Base-by-base conservation (phyloP, 2,113 vertebrate species). In the Fregata magnificens region DNA sequence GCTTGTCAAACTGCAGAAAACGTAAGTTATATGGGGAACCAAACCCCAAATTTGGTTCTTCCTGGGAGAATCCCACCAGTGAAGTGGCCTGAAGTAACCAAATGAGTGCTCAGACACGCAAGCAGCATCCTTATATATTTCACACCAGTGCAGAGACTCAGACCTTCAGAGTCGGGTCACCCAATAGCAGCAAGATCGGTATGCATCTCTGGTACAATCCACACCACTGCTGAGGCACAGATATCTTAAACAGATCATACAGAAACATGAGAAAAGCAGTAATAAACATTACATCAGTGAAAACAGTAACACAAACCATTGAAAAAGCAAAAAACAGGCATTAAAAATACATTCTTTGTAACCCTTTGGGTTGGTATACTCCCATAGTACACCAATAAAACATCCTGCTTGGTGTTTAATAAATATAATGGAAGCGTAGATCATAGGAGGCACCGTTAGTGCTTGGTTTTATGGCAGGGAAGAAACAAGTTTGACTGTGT, bases 21-120 rank as follows among this genome's bases (percentile, higher is more conserved):
- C 52, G 2, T 12, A 28, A 50, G 7, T 67, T 72, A 4, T 13
- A 4, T 7, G 10, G 21, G 52, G 19, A 73, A 32, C 7, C 13
- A 61, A 36, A 34, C 45, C 31, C 50, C 25, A 32, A 52, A 38
- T 70, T 8, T 59, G 17, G 10, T 82, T 85, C 20, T 73, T 86
- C 18, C 16, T 45, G 38, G 12, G 45, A 66, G 17, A 82, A 62
- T 73, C 17, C 4, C 13, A 34, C 24, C 7, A 6, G 17, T n/a
- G 26, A 32, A n/a, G 14, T 62, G 31, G 24, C 40, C 53, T 72
- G 31, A 61, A 91, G 56, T 72, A 77, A 73, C 29, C 18, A 52
- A 24, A 49, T 26, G 47, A 63, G 11, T 1, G 2, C 11, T 78
- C 29, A 50, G 20, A 12, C 0, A 0, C 56, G 34, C 69, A 70